Evolutionary conservation across 2,888 invertebrate genomes (phyloP), one percentile per base, ranked within the genome.

Genomic region (Stegana nigrithorax): DNA sequence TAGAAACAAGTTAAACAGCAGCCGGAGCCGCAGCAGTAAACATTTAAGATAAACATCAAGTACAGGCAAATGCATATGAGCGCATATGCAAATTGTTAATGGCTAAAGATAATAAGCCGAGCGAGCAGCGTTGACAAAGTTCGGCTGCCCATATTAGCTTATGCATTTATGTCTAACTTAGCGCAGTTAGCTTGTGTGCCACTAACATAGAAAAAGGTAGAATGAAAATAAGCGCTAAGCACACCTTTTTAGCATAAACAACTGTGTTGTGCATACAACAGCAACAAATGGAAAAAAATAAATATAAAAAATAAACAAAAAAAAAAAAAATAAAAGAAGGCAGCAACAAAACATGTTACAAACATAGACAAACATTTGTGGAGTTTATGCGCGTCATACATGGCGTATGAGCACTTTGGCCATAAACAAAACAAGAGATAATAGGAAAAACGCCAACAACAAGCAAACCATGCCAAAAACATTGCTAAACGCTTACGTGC

Each of bases 121-220:
- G n/a, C n/a, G n/a, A n/a, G n/a, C n/a, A n/a, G n/a, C n/a, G n/a
- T n/a, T n/a, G n/a, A n/a, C n/a, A n/a, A n/a, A n/a, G n/a, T n/a
- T n/a, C n/a, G n/a, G n/a, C n/a, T n/a, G n/a, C n/a, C n/a, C n/a
- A n/a, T n/a, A n/a, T n/a, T n/a, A n/a, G n/a, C n/a, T n/a, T n/a
- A n/a, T n/a, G n/a, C n/a, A n/a, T 19, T 44, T 21, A 44, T 10
- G 44, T 10, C 19, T 44, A 8, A 23, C 47, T 47, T 17, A 47
- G 12, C 68, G 64, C 64, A 63, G 67, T 69, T 60, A 27, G 25
- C 61, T n/a, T n/a, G 56, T 64, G 66, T 63, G 68, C 73, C 68
- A 73, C 70, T 73, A 65, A 68, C 70, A 71, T 63, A 75, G 60
- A 65, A 64, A 63, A 62, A 60, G 55, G 70, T 63, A 75, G 60